These are phyloP conservation scores for Amblyteles armatorius DNA, from an alignment of 2,888 invertebrate species.

Conservation along the genomic window DNA sequence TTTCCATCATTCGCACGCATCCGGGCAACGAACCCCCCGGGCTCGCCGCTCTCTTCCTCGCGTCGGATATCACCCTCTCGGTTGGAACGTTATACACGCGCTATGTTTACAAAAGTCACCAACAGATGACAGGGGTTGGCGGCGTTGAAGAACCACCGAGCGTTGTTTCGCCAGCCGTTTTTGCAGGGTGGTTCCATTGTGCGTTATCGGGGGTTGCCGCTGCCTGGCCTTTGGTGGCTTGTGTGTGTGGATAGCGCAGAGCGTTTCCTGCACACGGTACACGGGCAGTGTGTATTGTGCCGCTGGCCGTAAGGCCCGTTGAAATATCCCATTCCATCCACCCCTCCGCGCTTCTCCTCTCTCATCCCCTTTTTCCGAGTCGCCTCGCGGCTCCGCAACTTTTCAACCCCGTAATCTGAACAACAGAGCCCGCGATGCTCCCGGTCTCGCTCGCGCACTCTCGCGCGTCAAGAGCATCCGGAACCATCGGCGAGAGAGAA, in stretches of 20 bases:
- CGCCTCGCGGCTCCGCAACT: slow-evolving; percentile 63
- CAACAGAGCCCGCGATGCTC: slow-evolving; percentile 37
- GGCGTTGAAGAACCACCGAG: slow-evolving; percentile 69
- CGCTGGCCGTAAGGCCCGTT: slow-evolving; percentile 51
- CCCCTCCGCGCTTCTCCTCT: slow-evolving; percentile 16
- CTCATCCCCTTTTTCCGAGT: slow-evolving; percentile 33
- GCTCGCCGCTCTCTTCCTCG: slow-evolving; percentile 37
- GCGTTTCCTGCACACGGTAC: slow-evolving; percentile 44
- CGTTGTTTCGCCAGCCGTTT: slow-evolving; percentile 66
- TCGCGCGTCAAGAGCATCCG: slow-evolving; percentile 55
- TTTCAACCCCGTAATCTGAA: slow-evolving; percentile 69
- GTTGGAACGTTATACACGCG: slow-evolving; percentile 42
- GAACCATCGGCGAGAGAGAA: slow-evolving; percentile 54
- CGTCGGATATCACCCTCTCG: slow-evolving; percentile 9
- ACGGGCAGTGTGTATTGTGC: slow-evolving; percentile 55
- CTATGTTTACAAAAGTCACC: slow-evolving; percentile 84
- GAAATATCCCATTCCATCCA: slow-evolving; percentile 47
- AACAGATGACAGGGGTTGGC: slow-evolving; percentile 82
- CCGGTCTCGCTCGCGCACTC: slow-evolving; percentile 30
- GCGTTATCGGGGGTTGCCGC: slow-evolving; percentile 69
- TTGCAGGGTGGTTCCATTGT: slow-evolving; percentile 79
- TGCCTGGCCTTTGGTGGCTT: slow-evolving; percentile 59
- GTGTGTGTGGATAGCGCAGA: slow-evolving; percentile 52
- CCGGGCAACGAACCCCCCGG: slow-evolving; percentile 33
- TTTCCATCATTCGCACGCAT: slow-evolving; percentile 69